A percentile compares a stretch with the other conserved stretches of the same genome.
These are phyloP conservation scores for Lontra canadensis DNA, from an alignment of 2,113 vertebrate species.

Conservation along the genomic window DNA sequence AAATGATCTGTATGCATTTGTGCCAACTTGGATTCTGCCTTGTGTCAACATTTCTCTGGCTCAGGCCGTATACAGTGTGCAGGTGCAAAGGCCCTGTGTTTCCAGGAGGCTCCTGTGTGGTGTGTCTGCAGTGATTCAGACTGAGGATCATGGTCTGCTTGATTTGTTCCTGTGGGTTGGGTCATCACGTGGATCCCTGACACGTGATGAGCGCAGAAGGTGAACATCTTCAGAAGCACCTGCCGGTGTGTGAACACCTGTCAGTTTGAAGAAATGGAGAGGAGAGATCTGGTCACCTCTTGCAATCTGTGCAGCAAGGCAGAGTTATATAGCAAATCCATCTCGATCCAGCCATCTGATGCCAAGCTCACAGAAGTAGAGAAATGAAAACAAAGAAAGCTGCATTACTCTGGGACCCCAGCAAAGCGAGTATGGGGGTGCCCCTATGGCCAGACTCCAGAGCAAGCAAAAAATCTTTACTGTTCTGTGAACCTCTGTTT, in stretches of 20 bases:
- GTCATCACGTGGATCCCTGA: neutral
- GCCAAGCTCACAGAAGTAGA: neutral
- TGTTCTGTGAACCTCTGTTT: neutral
- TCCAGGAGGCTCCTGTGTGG: constrained; percentile 5
- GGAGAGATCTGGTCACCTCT: neutral
- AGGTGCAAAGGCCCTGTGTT: constrained; percentile 8
- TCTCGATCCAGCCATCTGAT: neutral
- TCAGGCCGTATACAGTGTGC: neutral
- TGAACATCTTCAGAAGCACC: neutral
- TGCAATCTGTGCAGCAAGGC: neutral
- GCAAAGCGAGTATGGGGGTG: neutral
- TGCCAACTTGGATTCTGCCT: constrained; percentile 48
- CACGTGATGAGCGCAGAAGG: neutral
- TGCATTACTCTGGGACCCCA: neutral
- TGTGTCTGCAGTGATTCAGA: constrained; percentile 9
- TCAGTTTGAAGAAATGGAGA: constrained; percentile 16
- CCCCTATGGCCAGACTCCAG: neutral
- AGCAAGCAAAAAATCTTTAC: neutral
- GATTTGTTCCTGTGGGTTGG: neutral
- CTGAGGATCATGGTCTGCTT: neutral
- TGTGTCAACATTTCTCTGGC: constrained; percentile 8
- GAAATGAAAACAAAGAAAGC: constrained; percentile 25
- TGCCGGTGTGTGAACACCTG: neutral
- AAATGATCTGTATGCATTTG: constrained; percentile 40
- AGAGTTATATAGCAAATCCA: neutral